These are phyloP conservation scores for Drosophila vallismaia DNA, from an alignment of 2,888 invertebrate genomes.

Conservation along the genomic window DNA sequence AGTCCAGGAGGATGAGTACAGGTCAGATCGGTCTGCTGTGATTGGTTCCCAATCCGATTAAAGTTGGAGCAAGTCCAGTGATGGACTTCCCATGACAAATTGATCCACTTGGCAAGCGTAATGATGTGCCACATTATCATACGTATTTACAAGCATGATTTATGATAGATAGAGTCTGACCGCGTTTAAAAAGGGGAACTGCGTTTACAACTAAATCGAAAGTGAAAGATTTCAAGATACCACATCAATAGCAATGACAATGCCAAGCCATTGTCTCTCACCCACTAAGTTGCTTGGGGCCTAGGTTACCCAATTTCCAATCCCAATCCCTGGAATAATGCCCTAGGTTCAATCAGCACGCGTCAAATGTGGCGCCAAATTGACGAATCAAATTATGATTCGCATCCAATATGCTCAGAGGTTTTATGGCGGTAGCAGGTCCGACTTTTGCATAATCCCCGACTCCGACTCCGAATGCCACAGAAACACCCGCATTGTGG, in stretches of 20 bases:
- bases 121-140: conserved; percentile 42
- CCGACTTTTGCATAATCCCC: conserved; percentile 64
- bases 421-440: conserved; percentile 28
- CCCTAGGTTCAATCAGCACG: conserved; percentile 52
- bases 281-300: conserved; percentile 30
- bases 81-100: conserved; percentile 57
- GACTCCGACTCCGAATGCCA: conserved; percentile 15
- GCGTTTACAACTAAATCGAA: conserved; percentile 29
- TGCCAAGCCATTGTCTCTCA: conserved; percentile 34
- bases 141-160: conserved; percentile 36
- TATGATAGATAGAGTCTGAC: conserved; percentile 21
- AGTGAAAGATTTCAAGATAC: conserved; percentile 41
- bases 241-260: conserved; percentile 32
- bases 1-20: conserved; percentile 13
- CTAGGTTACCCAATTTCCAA: conserved; percentile 40
- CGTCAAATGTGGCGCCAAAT: conserved; percentile 66
- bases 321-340: conserved; percentile 16
- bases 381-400: conserved; percentile 53
- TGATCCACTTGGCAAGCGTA: conserved; percentile 42
- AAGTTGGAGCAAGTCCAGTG: conserved; percentile 32
- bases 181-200: conserved; percentile 18
- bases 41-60: conserved; percentile 17
- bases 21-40: conserved; percentile 6
- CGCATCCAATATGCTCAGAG: conserved; percentile 42
- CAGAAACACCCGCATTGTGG: conserved; percentile 71